These are phyloP conservation scores for Jordanella pulchra DNA, from an alignment of 2,797 vertebrate genomes.

Conservation along the genomic window DNA sequence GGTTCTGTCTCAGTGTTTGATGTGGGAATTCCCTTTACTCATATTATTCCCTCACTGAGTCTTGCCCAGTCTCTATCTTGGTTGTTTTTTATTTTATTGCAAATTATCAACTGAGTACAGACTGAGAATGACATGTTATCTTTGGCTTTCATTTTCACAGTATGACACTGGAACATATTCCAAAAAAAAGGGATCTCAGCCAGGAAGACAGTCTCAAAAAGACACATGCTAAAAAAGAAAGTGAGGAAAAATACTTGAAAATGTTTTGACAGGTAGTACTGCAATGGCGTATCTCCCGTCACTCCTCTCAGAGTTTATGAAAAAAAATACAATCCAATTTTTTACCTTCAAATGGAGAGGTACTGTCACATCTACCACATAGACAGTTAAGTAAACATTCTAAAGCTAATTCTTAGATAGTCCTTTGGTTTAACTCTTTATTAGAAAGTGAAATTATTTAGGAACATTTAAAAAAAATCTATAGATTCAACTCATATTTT, in stretches of 20 bases:
- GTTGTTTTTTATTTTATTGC: slow-evolving; percentile 43
- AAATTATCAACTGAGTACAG: slow-evolving; percentile 24
- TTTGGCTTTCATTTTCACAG: slow-evolving; percentile 3
- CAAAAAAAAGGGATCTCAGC: slow-evolving; percentile 10
- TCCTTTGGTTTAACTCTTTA: too few relatives aligned
- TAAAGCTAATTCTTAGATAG: background rate
- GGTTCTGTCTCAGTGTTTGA: slow-evolving; percentile 4
- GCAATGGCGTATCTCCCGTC: background rate
- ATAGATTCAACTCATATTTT: too few relatives aligned
- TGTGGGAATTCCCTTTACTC: slow-evolving; percentile 1
- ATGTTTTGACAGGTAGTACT: slow-evolving; percentile 22
- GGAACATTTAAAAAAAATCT: too few relatives aligned
- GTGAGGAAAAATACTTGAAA: background rate
- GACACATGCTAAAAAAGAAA: background rate
- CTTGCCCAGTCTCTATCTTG: slow-evolving; percentile 2
- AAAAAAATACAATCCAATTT: slow-evolving; percentile 18
- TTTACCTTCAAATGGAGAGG: slow-evolving; percentile 8
- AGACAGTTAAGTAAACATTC: background rate
- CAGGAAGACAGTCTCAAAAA: slow-evolving; percentile 1
- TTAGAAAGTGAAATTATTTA: too few relatives aligned
- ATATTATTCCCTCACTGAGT: slow-evolving; percentile 5
- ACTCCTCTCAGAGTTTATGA: slow-evolving; percentile 20
- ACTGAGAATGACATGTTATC: slow-evolving; percentile 19
- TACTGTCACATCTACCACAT: background rate
- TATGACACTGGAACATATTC: background rate